Conservation (phyloP, 1,140 invertebrate genomes). For the Dinothrombium tinctorium region DNA sequence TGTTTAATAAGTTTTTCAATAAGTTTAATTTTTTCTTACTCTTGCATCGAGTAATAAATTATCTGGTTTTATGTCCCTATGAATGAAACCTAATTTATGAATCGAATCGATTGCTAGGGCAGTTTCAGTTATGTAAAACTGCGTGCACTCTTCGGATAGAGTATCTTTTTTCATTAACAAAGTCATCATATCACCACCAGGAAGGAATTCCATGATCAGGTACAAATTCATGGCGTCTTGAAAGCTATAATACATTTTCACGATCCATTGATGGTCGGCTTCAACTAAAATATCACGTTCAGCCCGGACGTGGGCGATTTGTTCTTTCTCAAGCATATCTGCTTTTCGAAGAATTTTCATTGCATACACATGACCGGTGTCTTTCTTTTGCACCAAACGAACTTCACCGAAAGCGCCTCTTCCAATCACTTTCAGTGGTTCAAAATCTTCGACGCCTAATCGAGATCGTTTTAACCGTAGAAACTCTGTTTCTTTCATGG, state of each 20-base stretch:
- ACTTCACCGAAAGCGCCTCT: conserved; percentile 91
- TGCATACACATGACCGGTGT: conserved; percentile 97
- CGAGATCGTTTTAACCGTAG: conserved; percentile 80
- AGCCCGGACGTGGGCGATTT: conserved; percentile 92
- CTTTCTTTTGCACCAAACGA: conserved; percentile 94
- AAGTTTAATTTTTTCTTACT: conserved; percentile 16
- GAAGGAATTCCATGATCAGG: conserved; percentile 98
- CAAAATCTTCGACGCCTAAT: conserved; percentile 92
- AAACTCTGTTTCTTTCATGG: conserved; percentile 94
- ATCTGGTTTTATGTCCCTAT: conserved; percentile 98
- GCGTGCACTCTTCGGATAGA: conserved; percentile 88
- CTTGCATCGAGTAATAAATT: conserved; percentile 89
- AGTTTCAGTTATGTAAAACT: conserved; percentile 97
- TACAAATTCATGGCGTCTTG: conserved; percentile 94
- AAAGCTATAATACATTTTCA: conserved; percentile 99
- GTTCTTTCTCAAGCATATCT: conserved; percentile 98
- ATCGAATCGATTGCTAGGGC: conserved; percentile 97
- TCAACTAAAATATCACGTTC: conserved; percentile 95
- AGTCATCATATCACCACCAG: conserved; percentile 99
- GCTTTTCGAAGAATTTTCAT: conserved; percentile 99
- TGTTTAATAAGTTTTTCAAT: background rate
- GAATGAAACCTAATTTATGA: conserved; percentile 97
- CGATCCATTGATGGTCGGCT: conserved; percentile 98
- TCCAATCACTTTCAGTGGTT: conserved; percentile 85
- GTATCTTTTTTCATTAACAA: conserved; percentile 98